Evolutionary conservation across 1,140 invertebrate genomes (phyloP), one percentile per base, ranked within the genome.

Genomic region (Cydia fagiglandana): DNA sequence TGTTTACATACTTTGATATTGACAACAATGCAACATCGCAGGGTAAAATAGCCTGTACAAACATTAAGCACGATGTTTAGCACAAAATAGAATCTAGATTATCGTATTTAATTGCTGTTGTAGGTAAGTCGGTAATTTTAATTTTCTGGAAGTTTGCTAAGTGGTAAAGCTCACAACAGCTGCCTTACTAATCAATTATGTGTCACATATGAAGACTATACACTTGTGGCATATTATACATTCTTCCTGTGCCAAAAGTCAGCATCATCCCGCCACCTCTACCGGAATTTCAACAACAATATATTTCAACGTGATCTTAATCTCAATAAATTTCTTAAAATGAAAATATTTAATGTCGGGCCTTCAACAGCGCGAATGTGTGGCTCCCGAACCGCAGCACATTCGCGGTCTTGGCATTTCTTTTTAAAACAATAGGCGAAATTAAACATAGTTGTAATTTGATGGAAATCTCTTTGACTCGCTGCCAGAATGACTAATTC

Each of bases 401-500:
- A 88, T 89, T 82, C 77, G 82, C 53, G 78, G 70, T 84, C 79
- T 83, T 86, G 85, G 87, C 76, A 79, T 82, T 77, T 77, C 81
- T 81, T 83, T 64, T 80, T 86, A 68, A 85, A 85, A 90, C 88
- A 89, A 91, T 89, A 83, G 86, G 77, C 76, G 79, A 82, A 84
- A 82, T 84, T 75, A 83, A 74, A 81, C 76, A 78, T 80, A 76
- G 79, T 81, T 83, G 82, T 88, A 88, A 88, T 87, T 90, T 89
- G 84, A 88, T 89, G 86, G 82, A 83, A 80, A 53, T 83, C 78
- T 80, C 76, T 85, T 90, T 91, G 89, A 90, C 78, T 82, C 84
- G 79, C 73, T 89, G 90, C 90, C 90, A 91, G 80, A 88, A 86
- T 91, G 88, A 91, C 88, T 90, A 91, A 91, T 91, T 85, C 85